Evolutionary conservation across 2,113 vertebrate genomes (phyloP), one percentile per base, ranked within the genome.

Genomic region (Ciconia maguari): DNA sequence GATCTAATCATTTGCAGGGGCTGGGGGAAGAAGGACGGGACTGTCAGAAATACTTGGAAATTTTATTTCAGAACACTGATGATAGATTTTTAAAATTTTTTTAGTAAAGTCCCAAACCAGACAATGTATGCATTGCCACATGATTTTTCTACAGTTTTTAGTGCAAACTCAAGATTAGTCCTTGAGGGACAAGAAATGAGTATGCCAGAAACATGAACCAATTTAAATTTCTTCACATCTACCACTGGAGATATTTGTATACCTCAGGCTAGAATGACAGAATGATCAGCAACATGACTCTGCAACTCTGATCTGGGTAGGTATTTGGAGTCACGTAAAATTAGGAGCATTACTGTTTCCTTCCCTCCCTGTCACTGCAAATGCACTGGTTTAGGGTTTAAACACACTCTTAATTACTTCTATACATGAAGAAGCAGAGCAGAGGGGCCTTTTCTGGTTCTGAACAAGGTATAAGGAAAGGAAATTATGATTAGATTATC

Each of bases 21-120:
- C 5, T 20, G 6, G 4, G 9, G 10, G 1, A 36, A 4, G 11
- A 36, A 14, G 11, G 5, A 17, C 3, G 6, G 8, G 3, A n/a
- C 8, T 58, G 8, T 22, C 13, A 64, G 38, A 77, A 80, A 72
- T 17, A 44, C 5, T 49, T 26, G 30, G 16, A 66, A 71, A 62
- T 21, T 44, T 1, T 66, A 12, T 79, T 66, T 83, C n/a, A 72
- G 8, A 83, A 58, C 10, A 58, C 2, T 49, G 4, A 30, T 44
- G 2, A 58, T 30, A 48, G 21, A 49, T 44, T 62, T 41, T 27
- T 4, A 26, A 15, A 15, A 6, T 27, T 19, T 48, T 68, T 75
- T 77, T 32, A 29, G 9, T 41, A 6, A 81, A 70, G 7, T 54
- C 14, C 8, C 54, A 46, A 69, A 60, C 6, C 13, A 77, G 49